Evolutionary conservation across 2,888 invertebrate genomes (phyloP), one percentile per base, ranked within the genome.

Genomic region (Parasteatoda lunata): DNA sequence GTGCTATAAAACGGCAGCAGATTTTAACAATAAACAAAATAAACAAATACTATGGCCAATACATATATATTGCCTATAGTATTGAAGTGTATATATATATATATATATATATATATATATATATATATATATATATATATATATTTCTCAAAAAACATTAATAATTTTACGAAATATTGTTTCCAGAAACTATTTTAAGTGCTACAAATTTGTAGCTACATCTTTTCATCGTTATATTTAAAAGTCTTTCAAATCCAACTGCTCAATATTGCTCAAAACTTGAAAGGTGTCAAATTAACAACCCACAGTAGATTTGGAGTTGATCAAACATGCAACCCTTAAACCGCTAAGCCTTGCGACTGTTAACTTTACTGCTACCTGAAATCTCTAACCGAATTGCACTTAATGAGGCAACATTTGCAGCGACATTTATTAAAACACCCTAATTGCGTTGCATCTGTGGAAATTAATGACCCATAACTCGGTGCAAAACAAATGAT

Each of bases 361-460:
- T 48, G 54, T 77, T 77, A 30, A 77, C 77, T 77, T 66, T 76
- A 47, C 66, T n/a, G 47, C 15, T 30, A 54, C 71, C 64, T 72
- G 79, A n/a, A 80, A 70, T 64, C 51, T 54, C 77, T 70, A 77
- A 83, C 83, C 77, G 70, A 71, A 76, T 70, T 76, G 70, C 64
- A 82, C 68, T 76, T 82, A 82, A 84, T 77, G 83, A 77, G 83
- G 72, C 49, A 70, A 30, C 65, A 71, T 84, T 77, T 66, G 66
- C 66, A 65, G 71, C 65, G 72, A 77, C 77, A 84, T 77, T 84
- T 84, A 84, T 84, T 84, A 84, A 77, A 84, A 84, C 71, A 77
- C 66, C 77, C 72, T 84, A 84, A 84, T 84, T 84, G 83, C 83
- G 66, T 84, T 84, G 77, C 77, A 84, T 84, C 77, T 77, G 77